Conservation (phyloP, 2,888 invertebrate species). For the Sericinus montela region DNA sequence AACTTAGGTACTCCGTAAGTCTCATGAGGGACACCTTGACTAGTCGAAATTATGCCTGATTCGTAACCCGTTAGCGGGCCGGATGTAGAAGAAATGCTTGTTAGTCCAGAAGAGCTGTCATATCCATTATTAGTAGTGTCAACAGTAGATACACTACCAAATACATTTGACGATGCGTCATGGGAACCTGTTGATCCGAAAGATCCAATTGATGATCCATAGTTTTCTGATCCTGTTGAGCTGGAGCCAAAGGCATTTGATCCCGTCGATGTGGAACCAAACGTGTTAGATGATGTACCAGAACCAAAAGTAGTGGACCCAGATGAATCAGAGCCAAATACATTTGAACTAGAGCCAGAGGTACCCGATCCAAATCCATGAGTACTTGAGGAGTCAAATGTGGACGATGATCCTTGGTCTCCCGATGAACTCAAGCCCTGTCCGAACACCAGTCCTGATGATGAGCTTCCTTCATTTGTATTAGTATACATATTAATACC, state of each 20-base stretch:
- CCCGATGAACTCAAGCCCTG: not conserved
- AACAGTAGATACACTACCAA: constrained; percentile 2
- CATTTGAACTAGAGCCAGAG: not conserved
- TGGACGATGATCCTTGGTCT: constrained; percentile 5
- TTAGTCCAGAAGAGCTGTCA: constrained; percentile 27
- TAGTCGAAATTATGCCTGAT: constrained; percentile 47
- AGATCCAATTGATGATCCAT: no score
- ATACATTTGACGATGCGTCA: constrained; percentile 3
- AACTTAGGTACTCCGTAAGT: constrained; percentile 64
- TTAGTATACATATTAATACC: not conserved
- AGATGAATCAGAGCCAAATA: not conserved
- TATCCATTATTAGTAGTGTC: constrained; percentile 12
- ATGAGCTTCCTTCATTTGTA: not conserved
- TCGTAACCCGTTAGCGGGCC: constrained; percentile 29
- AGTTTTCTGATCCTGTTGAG: no score
- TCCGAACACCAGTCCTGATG: not conserved
- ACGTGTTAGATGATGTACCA: no score
- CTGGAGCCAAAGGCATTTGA: no score
- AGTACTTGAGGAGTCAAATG: constrained; percentile 3
- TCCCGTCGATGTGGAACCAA: no score
- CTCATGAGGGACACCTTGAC: constrained; percentile 67
- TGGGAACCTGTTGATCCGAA: not conserved
- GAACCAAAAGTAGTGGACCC: no score
- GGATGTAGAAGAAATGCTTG: constrained; percentile 25
- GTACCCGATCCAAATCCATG: constrained; percentile 9